These are phyloP conservation scores for Campoplex capitator DNA, from an alignment of 2,888 invertebrate species.

Conservation along the genomic window DNA sequence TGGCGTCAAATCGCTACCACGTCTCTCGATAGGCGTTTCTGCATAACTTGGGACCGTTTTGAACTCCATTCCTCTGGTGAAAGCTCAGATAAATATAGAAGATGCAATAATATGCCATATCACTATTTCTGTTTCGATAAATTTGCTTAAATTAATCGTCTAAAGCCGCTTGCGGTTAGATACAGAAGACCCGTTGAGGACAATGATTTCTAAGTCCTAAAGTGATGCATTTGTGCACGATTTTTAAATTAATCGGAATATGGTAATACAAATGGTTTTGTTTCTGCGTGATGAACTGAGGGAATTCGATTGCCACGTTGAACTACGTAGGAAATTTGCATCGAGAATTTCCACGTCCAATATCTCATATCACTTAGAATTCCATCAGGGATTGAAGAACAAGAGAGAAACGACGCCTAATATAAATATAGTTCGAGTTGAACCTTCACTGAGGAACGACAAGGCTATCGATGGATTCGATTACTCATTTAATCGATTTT, in stretches of 20 bases:
- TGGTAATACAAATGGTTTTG: not conserved
- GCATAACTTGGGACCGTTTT: constrained; percentile 41
- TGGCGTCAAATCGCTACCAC: too few species aligned
- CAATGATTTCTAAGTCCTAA: constrained; percentile 36
- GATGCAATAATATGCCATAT: constrained; percentile 35
- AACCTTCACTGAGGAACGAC: constrained; percentile 58
- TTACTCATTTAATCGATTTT: constrained; percentile 68
- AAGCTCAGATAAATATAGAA: not conserved
- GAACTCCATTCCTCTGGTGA: constrained; percentile 11
- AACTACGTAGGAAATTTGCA: not conserved
- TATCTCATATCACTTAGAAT: not conserved
- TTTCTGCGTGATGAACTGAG: not conserved
- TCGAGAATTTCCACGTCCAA: not conserved
- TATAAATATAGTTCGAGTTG: constrained; percentile 54
- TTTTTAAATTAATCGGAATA: not conserved
- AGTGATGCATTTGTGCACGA: not conserved
- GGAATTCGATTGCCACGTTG: not conserved
- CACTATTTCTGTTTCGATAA: constrained; percentile 59
- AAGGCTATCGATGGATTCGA: constrained; percentile 64
- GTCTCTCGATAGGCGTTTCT: not conserved
- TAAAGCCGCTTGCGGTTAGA: constrained; percentile 38
- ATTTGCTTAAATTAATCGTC: constrained; percentile 59
- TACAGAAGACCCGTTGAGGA: constrained; percentile 47
- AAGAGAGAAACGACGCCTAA: not conserved
- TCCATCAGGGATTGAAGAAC: not conserved